Evolutionary conservation across 35 echinoderm and acorn worm species (phyloP).

Genomic region (Lytechinus pictus): DNA sequence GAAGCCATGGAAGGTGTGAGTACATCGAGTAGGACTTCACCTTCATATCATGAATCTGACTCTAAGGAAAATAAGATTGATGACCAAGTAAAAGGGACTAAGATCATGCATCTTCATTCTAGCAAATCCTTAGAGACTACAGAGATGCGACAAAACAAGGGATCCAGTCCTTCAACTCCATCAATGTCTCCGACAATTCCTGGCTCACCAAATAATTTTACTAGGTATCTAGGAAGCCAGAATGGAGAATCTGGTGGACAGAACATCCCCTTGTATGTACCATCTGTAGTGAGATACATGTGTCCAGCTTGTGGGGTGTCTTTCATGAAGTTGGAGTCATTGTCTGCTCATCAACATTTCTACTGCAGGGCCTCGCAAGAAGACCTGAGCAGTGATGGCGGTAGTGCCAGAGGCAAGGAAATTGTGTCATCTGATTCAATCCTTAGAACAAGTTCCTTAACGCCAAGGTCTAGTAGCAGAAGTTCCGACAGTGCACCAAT

Average conservation of each 20-base stretch:
- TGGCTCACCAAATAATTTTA: not conserved
- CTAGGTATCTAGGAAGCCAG: not conserved
- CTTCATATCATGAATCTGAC: not conserved
- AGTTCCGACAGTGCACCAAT: not conserved
- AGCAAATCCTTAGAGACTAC: not conserved
- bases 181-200: not conserved
- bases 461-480: not conserved
- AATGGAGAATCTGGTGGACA: not conserved
- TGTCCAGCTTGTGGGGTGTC: conserved; percentile 63
- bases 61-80: not conserved
- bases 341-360: conserved; percentile 70
- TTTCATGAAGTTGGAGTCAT: conserved; percentile 70
- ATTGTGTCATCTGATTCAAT: not conserved
- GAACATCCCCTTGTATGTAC: not conserved
- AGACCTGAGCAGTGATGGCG: not conserved
- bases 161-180: not conserved
- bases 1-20: not conserved
- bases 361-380: conserved; percentile 60
- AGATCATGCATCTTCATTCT: not conserved
- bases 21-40: not conserved
- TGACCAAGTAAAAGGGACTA: not conserved
- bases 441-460: not conserved
- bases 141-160: not conserved
- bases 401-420: not conserved
- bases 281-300: conserved; percentile 33